Evolutionary conservation across 2,888 invertebrate genomes (phyloP).

Genomic region (Reticulitermes lucifugus): DNA sequence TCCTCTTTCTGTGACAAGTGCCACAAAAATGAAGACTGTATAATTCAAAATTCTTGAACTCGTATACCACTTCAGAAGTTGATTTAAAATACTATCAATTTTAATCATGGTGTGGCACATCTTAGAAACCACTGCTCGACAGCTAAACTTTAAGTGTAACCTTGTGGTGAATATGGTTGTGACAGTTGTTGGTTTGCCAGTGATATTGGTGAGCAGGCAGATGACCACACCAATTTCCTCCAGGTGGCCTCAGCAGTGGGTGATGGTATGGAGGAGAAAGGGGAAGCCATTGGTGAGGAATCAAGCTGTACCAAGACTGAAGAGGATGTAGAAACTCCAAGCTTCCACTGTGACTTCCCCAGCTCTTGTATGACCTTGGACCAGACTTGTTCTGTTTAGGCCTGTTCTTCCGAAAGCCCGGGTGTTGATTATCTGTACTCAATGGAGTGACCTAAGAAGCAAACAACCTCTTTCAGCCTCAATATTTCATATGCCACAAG

Average conservation of each 20-base stretch:
- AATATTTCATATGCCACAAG: neutral
- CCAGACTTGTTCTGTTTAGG: constrained; percentile 41
- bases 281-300: constrained; percentile 49
- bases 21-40: neutral
- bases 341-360: constrained; percentile 37
- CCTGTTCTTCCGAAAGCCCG: constrained; percentile 20
- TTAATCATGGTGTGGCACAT: neutral
- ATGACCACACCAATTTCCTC: constrained; percentile 46
- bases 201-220: constrained; percentile 40
- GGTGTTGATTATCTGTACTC: constrained; percentile 44
- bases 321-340: constrained; percentile 41
- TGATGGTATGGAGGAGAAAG: constrained; percentile 23
- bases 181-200: constrained; percentile 42
- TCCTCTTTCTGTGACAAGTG: neutral
- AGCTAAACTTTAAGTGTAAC: constrained; percentile 21
- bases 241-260: neutral
- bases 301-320: constrained; percentile 50
- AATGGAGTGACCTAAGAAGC: constrained; percentile 48
- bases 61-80: neutral
- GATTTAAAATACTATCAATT: neutral
- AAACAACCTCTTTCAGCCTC: neutral
- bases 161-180: constrained; percentile 14
- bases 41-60: neutral
- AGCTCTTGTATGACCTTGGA: constrained; percentile 32
- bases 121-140: neutral